Conservation (phyloP, 1,140 invertebrate species). For the Olivierus martensii region DNA sequence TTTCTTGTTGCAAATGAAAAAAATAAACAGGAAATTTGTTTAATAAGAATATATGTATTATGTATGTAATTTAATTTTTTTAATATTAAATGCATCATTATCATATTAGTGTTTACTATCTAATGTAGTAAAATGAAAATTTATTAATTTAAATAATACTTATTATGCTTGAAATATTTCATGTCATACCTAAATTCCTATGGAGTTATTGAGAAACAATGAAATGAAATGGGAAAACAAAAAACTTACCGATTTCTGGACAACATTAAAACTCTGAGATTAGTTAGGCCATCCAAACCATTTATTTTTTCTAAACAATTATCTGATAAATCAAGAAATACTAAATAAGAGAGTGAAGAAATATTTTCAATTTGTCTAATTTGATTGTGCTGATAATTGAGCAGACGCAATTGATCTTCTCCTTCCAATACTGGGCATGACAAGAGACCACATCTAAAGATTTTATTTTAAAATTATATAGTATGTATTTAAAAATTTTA, state of each 20-base stretch:
- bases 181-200: no score
- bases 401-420: constrained; percentile 13
- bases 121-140: no score
- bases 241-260: constrained; percentile 7
- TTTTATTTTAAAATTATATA: not conserved
- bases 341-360: constrained; percentile 9
- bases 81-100: no score
- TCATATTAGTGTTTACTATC: no score
- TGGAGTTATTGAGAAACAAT: no score
- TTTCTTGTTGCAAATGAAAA: no score
- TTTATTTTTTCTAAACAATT: constrained; percentile 11
- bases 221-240: no score
- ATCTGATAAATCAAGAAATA: constrained; percentile 16
- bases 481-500: not conserved
- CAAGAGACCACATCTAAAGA: constrained; percentile 9
- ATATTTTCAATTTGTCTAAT: constrained; percentile 14
- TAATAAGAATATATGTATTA: no score
- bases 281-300: constrained; percentile 9
- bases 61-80: no score
- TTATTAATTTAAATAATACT: no score
- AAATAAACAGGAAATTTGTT: no score
- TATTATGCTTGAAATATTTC: no score
- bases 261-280: constrained; percentile 9
- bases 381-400: constrained; percentile 15
- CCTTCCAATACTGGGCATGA: constrained; percentile 11